A percentile compares a stretch with the other conserved stretches of the same genome.
phyloP scores from a whole-genome alignment of 2,888 invertebrate genomes.

The Thecophora atra region DNA sequence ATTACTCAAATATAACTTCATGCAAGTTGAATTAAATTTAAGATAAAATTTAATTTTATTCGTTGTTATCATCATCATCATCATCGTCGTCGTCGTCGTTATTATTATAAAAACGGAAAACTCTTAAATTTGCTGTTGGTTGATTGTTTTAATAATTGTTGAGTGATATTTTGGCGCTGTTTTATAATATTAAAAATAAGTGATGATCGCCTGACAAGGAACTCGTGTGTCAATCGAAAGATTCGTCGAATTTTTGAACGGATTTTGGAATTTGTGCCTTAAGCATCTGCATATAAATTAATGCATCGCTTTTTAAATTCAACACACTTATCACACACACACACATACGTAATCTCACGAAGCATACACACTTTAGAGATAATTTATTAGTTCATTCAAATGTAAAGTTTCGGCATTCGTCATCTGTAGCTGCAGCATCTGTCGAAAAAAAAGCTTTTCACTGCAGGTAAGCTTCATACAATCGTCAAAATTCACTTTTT shows the following conservation, averaged over 20 bases:
- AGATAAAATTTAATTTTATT: slow-evolving; percentile 17
- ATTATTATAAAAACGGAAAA: slow-evolving; percentile 32
- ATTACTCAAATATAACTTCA: slow-evolving; percentile 33
- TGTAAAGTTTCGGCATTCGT: slow-evolving; percentile 18
- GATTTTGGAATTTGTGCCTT: background rate
- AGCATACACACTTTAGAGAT: background rate
- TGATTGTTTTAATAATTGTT: slow-evolving; percentile 37
- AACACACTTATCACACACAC: slow-evolving; percentile 9
- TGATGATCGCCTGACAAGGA: background rate
- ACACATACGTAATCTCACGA: background rate
- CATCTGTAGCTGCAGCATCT: slow-evolving; percentile 29
- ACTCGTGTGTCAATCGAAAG: background rate
- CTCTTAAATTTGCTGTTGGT: slow-evolving; percentile 27
- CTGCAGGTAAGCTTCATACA: slow-evolving; percentile 30
- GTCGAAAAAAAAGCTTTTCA: slow-evolving; percentile 1
- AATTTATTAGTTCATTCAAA: background rate
- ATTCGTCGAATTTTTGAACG: no score
- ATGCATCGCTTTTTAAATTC: background rate
- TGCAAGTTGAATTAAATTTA: slow-evolving; percentile 26
- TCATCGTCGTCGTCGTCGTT: slow-evolving; percentile 30
- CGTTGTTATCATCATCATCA: slow-evolving; percentile 29
- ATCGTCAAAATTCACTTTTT: background rate
- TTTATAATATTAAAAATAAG: background rate
- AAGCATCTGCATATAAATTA: background rate
- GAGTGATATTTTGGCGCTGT: background rate